Conservation (phyloP, 2,113 vertebrate genomes). For the Dermatemys mawii region DNA sequence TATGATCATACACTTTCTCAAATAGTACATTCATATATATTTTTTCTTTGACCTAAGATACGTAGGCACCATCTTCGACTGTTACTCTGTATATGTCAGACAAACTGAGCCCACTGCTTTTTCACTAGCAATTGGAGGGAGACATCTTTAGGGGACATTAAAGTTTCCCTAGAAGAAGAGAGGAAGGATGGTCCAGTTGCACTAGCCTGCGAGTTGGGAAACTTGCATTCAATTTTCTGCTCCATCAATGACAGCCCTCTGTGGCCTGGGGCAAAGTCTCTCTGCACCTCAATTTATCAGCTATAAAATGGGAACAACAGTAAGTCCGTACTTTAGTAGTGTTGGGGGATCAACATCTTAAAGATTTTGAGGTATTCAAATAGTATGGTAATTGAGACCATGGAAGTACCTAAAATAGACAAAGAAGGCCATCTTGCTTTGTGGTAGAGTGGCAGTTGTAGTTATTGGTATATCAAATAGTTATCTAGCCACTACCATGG, state of each 20-base stretch:
- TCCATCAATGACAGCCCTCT: background rate
- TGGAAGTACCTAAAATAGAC: background rate
- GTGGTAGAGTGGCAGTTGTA: background rate
- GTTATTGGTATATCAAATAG: background rate
- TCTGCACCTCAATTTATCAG: background rate
- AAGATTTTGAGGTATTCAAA: background rate
- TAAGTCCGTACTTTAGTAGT: background rate
- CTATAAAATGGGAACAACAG: background rate
- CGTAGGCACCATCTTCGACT: background rate
- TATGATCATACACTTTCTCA: background rate
- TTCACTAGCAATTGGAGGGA: background rate
- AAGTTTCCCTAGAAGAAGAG: background rate
- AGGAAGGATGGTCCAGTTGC: background rate
- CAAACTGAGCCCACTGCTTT: background rate
- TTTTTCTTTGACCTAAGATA: background rate
- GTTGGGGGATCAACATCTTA: background rate
- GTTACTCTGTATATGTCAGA: background rate
- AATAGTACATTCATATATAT: background rate
- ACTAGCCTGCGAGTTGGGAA: background rate
- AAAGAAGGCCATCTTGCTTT: background rate
- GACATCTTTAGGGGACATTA: background rate
- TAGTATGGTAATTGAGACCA: background rate
- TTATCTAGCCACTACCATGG: background rate
- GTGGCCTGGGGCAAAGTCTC: background rate
- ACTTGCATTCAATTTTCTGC: background rate